Base-by-base conservation (phyloP, 92 coral and sea anemone genomes). In the Umimayanthus chanpuru region DNA sequence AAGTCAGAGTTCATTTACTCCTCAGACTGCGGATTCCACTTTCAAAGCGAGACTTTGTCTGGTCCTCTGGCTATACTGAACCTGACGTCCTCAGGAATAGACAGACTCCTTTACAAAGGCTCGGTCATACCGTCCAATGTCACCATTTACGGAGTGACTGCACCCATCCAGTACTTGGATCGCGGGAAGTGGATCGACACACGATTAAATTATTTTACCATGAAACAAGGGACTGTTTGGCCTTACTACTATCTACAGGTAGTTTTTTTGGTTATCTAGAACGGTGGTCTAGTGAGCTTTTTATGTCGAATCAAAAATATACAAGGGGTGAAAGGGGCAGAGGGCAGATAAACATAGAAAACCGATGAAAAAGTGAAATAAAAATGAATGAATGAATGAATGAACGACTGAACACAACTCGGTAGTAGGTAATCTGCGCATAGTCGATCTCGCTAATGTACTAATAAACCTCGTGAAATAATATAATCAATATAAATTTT, bases 231-330 rank as follows among this genome's bases (percentile, higher is more conserved):
- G 1, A 14, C 14, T 10, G 58, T 16, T 20, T 77, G 81, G 81
- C 81, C 81, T 21, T 77, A 41, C 81, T 77, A 40, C 21, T 77
- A 77, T 77, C 32, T 77, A 3, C 29, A 40, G 15, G 81, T 77
- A 43, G 81, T 77, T 23, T 47, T 32, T 32, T 32, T 32, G n/a
- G n/a, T 6, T 12, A 28, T 28, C 38, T 72, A 1, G 6, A 0
- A 8, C 38, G 1, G 72, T 40, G 29, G 21, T 6, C 49, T 30
- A 36, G 16, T 7, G 79, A 2, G 77, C 18, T 21, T 28, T 30
- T 28, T 30, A 2, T 8, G 3, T 25, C 15, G 15, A 30, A 0
- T 30, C n/a, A n/a, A 72, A 1, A 6, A 11, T 72, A 32, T 0
- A 18, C 76, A 16, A 64, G 68, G 0, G 11, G 6, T 9, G 68